A percentile compares a stretch with the other conserved stretches of the same genome.
Conservation (phyloP, 2,797 vertebrate species). For the Columba guinea region DNA sequence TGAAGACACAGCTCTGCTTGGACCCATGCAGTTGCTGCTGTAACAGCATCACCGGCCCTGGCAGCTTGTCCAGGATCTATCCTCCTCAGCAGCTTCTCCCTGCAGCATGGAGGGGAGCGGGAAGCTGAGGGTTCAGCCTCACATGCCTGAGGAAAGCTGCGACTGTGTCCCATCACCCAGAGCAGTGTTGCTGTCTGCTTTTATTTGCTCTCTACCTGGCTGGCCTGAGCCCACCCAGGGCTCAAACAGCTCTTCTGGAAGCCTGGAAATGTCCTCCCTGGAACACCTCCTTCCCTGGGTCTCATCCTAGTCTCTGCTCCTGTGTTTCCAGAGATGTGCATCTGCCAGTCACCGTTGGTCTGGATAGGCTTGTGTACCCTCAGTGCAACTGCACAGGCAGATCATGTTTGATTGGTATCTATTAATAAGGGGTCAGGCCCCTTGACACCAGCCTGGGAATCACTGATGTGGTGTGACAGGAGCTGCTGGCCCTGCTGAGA, state of each 20-base stretch:
- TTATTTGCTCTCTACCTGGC: neutral
- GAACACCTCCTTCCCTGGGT: neutral
- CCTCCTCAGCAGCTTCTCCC: neutral
- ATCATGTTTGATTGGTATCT: neutral
- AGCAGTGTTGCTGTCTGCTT: neutral
- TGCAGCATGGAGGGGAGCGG: neutral
- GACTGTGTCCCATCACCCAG: neutral
- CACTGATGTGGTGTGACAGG: neutral
- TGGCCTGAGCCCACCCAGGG: neutral
- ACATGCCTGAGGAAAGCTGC: neutral
- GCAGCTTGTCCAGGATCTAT: neutral
- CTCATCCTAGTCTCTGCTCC: neutral
- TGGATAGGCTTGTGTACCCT: accelerated
- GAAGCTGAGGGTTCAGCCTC: neutral
- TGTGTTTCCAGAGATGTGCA: neutral
- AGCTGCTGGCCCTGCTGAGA: neutral
- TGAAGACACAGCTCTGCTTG: neutral
- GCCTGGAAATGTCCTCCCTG: accelerated
- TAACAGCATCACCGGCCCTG: neutral
- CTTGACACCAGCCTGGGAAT: neutral
- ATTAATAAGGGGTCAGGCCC: neutral
- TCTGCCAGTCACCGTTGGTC: neutral
- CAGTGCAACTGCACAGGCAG: accelerated
- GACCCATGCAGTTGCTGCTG: accelerated
- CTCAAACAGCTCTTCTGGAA: neutral